Conservation (phyloP, 2,113 vertebrate genomes). For the Rhinopithecus roxellana region DNA sequence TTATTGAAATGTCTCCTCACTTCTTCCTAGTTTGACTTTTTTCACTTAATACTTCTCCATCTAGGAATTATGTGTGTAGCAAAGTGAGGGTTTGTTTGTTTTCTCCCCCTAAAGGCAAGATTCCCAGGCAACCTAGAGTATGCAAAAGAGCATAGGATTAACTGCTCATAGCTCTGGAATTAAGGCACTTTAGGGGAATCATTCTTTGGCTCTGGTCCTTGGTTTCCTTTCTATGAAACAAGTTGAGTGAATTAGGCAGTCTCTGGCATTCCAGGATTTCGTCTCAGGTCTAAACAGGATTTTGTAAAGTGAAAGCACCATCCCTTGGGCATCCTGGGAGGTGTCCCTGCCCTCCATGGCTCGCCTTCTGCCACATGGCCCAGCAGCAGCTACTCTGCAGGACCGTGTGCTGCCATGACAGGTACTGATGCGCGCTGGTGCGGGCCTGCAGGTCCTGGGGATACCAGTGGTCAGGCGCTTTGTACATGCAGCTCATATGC, state of each 20-base stretch:
- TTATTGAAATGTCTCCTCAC: neutral
- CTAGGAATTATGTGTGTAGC: neutral
- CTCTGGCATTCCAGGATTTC: neutral
- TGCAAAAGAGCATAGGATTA: neutral
- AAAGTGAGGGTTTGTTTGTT: neutral
- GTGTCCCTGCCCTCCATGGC: neutral
- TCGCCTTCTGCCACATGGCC: constrained; percentile 86
- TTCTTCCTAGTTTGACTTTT: neutral
- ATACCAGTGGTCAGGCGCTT: constrained; percentile 85
- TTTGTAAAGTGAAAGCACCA: neutral
- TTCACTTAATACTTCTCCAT: neutral
- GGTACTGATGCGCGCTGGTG: constrained; percentile 85
- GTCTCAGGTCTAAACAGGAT: neutral
- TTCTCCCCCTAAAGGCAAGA: neutral
- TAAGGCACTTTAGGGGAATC: neutral
- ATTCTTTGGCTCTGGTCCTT: neutral
- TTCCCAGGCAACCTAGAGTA: neutral
- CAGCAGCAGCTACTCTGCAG: constrained; percentile 83
- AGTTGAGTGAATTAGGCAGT: neutral
- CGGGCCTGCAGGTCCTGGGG: constrained; percentile 85
- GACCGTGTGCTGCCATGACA: constrained; percentile 87
- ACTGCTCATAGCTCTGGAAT: neutral
- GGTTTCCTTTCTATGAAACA: neutral
- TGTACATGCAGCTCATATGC: constrained; percentile 60
- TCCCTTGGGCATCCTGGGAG: neutral